phyloP scores from a whole-genome alignment of 2,797 vertebrate species.

The Spinus pinus region DNA sequence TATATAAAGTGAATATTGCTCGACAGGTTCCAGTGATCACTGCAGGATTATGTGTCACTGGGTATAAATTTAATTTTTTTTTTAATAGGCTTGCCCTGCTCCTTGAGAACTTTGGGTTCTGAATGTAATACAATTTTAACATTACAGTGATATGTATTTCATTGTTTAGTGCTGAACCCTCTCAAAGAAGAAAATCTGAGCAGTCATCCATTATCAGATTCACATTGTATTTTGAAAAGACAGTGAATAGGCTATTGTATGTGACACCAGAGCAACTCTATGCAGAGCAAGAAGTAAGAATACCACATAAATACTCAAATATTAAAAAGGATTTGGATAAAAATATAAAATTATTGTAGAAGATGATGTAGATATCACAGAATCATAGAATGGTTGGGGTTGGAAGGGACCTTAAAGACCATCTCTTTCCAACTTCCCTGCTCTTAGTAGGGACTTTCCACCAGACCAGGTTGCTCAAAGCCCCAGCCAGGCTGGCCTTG shows the following conservation, averaged over 20 bases:
- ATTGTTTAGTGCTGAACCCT: background rate
- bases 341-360: background rate
- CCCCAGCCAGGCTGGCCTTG: background rate
- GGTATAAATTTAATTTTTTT: background rate
- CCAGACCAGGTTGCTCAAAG: background rate
- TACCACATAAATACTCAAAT: accelerated
- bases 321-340: background rate
- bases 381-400: background rate
- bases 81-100: background rate
- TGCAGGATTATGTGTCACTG: background rate
- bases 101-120: background rate
- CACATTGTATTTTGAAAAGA: background rate
- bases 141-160: background rate
- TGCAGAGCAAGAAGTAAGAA: background rate
- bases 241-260: background rate
- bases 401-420: background rate
- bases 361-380: background rate
- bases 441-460: background rate
- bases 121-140: background rate
- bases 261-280: background rate
- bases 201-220: background rate
- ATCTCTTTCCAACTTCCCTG: accelerated
- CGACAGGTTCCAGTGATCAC: background rate
- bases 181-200: background rate
- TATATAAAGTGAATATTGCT: background rate